These are phyloP conservation scores for Macrochelys suwanniensis DNA, from an alignment of 2,797 vertebrate species.

Conservation along the genomic window DNA sequence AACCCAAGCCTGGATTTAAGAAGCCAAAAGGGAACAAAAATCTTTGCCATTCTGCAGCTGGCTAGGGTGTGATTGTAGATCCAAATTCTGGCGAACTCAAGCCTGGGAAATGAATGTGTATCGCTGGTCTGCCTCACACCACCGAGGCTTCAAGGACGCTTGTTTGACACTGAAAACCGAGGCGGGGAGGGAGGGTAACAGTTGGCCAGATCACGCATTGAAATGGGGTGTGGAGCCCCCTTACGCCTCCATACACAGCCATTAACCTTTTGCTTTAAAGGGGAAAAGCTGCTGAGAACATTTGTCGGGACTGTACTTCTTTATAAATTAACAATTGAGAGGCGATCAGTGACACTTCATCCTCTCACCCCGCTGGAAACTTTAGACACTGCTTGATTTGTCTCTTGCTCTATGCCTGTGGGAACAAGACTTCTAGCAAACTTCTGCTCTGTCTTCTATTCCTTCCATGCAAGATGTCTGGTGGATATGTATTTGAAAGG, in stretches of 20 bases:
- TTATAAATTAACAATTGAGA: slow-evolving; percentile 62
- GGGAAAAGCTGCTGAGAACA: slow-evolving; percentile 36
- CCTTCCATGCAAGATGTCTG: fast-evolving
- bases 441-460: background rate
- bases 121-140: background rate
- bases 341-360: slow-evolving; percentile 35
- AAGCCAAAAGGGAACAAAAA: background rate
- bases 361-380: slow-evolving; percentile 44
- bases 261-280: background rate
- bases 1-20: background rate
- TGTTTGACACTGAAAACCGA: fast-evolving
- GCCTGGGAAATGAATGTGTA: background rate
- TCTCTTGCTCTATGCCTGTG: background rate
- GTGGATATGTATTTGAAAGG: background rate
- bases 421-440: slow-evolving; percentile 42
- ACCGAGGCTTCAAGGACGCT: background rate
- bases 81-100: background rate
- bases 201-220: background rate
- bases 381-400: slow-evolving; percentile 51
- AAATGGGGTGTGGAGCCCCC: background rate
- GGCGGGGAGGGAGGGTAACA: background rate
- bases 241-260: background rate
- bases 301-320: slow-evolving; percentile 40
- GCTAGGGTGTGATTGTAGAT: fast-evolving
- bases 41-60: background rate